These are phyloP conservation scores for Heliconius cydno DNA, from an alignment of 2,888 invertebrate genomes.

Conservation along the genomic window DNA sequence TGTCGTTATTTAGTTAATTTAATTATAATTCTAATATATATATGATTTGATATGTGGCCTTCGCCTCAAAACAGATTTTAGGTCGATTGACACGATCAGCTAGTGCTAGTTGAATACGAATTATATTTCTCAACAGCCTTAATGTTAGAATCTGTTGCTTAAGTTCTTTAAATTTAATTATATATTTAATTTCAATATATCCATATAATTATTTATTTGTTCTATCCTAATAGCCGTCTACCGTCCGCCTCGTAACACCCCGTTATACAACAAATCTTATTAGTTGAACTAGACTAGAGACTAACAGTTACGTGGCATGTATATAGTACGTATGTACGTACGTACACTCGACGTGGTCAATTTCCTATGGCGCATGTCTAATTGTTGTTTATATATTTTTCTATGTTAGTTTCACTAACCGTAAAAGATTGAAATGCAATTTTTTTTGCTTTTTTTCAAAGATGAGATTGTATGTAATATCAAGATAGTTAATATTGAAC, in stretches of 20 bases:
- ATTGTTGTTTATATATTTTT: constrained; percentile 53
- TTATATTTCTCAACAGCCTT: constrained; percentile 58
- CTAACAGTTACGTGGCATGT: constrained; percentile 64
- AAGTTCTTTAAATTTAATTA: not conserved
- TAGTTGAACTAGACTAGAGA: constrained; percentile 60
- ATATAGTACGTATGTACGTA: constrained; percentile 42
- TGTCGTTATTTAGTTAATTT: constrained; percentile 35
- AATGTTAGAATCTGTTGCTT: constrained; percentile 50
- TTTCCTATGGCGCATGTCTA: constrained; percentile 60
- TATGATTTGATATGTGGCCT: constrained; percentile 56
- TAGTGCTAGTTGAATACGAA: constrained; percentile 60
- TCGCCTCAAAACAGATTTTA: constrained; percentile 72
- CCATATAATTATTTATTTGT: constrained; percentile 50
- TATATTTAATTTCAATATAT: not conserved
- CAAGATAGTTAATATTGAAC: not conserved
- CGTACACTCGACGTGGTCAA: constrained; percentile 57
- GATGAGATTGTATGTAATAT: not conserved
- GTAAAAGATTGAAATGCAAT: constrained; percentile 41
- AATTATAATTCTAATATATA: constrained; percentile 30
- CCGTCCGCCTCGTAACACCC: constrained; percentile 63
- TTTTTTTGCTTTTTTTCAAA: constrained; percentile 10
- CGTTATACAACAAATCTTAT: constrained; percentile 77
- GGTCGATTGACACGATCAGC: constrained; percentile 64
- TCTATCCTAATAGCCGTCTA: constrained; percentile 63
- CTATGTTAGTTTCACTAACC: constrained; percentile 46